Percentiles rank a stretch among this genome's conserved stretches.
Conservation (phyloP, 2,797 vertebrate species). For the Glyptemys insculpta region DNA sequence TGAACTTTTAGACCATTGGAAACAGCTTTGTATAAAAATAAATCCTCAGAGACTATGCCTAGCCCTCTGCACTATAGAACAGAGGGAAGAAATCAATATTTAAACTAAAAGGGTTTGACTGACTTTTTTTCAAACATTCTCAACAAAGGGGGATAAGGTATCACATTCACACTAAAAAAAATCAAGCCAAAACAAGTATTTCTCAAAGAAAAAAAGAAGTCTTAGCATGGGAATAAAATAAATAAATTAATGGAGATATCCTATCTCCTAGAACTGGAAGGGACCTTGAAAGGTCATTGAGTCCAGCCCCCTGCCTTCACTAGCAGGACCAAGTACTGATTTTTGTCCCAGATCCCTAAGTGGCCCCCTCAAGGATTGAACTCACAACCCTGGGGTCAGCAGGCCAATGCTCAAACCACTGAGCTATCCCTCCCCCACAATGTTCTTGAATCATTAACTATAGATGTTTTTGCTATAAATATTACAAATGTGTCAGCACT, state of each 20-base stretch:
- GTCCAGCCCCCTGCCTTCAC: no score
- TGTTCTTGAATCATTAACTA: not conserved
- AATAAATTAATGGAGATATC: no score
- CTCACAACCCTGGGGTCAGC: no score
- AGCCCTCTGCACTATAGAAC: not conserved
- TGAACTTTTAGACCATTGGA: slow-evolving; percentile 39
- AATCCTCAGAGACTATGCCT: not conserved
- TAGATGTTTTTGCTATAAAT: not conserved
- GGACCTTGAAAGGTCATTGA: no score
- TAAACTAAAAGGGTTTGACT: not conserved
- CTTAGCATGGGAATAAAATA: not conserved
- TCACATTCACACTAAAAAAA: not conserved
- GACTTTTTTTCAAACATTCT: not conserved
- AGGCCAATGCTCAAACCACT: no score
- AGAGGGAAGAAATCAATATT: not conserved
- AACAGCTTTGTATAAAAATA: slow-evolving; percentile 26
- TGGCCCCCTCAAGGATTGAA: no score
- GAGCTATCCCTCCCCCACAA: no score
- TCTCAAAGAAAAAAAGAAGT: not conserved
- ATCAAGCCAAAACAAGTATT: accelerated
- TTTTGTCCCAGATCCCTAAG: no score
- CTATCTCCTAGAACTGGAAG: no score
- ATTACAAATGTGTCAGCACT: not conserved
- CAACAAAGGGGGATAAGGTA: not conserved
- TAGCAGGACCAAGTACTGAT: no score